Percentiles rank a stretch among this genome's conserved stretches.
phyloP scores from a whole-genome alignment of 2,888 invertebrate genomes.

The Agapostemon virescens region DNA sequence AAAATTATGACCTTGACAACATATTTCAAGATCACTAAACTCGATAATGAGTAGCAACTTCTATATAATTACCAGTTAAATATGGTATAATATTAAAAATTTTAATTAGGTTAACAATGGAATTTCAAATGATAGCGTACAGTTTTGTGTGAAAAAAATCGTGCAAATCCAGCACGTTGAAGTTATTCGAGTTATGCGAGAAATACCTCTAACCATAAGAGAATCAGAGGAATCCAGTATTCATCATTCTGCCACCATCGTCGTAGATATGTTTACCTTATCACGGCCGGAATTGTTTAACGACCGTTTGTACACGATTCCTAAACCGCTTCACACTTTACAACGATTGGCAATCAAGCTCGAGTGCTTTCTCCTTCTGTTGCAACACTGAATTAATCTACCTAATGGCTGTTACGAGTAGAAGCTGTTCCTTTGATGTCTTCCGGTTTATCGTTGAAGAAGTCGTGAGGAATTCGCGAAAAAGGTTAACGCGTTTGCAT shows the following conservation, averaged over 20 bases:
- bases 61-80: too few species aligned
- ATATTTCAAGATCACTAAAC: too few species aligned
- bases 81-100: not conserved
- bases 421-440: constrained; percentile 10
- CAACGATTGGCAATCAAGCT: constrained; percentile 39
- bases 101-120: not conserved
- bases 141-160: not conserved
- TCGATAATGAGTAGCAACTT: too few species aligned
- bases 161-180: not conserved
- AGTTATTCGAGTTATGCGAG: not conserved
- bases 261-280: not conserved
- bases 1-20: too few species aligned
- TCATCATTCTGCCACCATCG: constrained; percentile 11
- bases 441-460: not conserved
- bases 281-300: constrained; percentile 26
- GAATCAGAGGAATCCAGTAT: not conserved
- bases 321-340: constrained; percentile 24
- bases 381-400: constrained; percentile 52
- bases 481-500: not conserved
- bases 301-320: constrained; percentile 20
- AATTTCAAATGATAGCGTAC: not conserved
- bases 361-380: constrained; percentile 33
- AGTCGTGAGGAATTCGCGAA: not conserved
- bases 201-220: not conserved
- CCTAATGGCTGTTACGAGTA: constrained; percentile 38